A percentile compares a stretch with the other conserved stretches of the same genome.
Evolutionary conservation across 2,888 invertebrate species (phyloP).

Genomic region (Melikaiella ostensackeni): DNA sequence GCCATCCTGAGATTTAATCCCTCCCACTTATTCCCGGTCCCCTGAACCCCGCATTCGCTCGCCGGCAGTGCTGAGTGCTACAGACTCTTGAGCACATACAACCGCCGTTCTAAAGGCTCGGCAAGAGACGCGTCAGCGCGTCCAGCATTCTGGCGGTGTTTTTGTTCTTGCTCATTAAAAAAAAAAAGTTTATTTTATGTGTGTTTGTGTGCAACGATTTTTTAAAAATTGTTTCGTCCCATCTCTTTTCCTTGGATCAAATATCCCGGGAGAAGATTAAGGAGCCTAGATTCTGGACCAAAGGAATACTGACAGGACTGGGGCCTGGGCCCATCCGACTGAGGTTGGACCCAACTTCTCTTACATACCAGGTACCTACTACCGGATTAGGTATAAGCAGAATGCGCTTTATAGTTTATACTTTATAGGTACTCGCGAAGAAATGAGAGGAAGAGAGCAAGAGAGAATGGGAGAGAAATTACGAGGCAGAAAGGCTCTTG

Average conservation of each 20-base stretch:
- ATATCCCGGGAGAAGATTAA: not conserved
- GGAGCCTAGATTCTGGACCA: not conserved
- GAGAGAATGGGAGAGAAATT: slow-evolving; percentile 2
- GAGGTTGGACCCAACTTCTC: slow-evolving; percentile 17
- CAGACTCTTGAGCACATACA: slow-evolving; percentile 42
- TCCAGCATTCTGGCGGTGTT: slow-evolving; percentile 42
- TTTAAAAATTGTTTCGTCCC: not conserved
- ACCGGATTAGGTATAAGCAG: slow-evolving; percentile 29
- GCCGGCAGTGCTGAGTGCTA: slow-evolving; percentile 60
- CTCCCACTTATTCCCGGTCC: slow-evolving; percentile 56
- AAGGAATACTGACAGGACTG: not conserved
- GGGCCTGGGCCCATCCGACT: not conserved
- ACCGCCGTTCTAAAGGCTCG: slow-evolving; percentile 56
- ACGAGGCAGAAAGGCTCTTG: not conserved
- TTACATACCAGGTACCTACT: slow-evolving; percentile 36
- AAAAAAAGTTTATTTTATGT: not conserved
- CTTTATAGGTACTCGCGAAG: slow-evolving; percentile 5
- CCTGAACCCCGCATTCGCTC: slow-evolving; percentile 53
- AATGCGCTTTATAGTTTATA: slow-evolving; percentile 22
- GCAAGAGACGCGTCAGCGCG: slow-evolving; percentile 52
- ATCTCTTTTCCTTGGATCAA: not conserved
- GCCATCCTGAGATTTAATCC: slow-evolving; percentile 60
- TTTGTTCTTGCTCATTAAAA: not conserved
- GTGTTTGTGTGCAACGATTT: not conserved
- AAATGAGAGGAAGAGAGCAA: not conserved